Evolutionary conservation across 2,113 vertebrate genomes (phyloP).

Genomic region (Urocynchramus pylzowi): DNA sequence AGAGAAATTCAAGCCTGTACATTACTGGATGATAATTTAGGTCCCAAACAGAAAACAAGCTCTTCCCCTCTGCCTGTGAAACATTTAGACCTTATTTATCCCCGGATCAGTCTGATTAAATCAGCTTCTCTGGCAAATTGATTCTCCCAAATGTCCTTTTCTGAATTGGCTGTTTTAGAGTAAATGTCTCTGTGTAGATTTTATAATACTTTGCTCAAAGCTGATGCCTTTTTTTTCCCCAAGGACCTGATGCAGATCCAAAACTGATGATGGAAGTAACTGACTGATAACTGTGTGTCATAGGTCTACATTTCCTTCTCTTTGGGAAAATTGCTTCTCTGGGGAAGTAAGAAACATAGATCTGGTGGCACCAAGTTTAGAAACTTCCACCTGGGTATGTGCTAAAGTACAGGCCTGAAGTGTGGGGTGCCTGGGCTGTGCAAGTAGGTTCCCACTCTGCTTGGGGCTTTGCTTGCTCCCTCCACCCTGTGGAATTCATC

Average conservation of each 20-base stretch:
- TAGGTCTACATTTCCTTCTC: not conserved
- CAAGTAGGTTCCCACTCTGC: not conserved
- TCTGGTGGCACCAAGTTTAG: not conserved
- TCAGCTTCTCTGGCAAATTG: not conserved
- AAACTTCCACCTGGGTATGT: fast-evolving
- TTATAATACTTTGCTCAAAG: not conserved
- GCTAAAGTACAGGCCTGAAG: not conserved
- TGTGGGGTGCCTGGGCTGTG: not conserved
- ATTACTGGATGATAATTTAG: not conserved
- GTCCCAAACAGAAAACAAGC: not conserved
- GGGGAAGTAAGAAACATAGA: not conserved
- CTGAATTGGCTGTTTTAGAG: not conserved
- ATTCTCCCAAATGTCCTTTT: not conserved
- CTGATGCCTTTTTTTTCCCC: not conserved
- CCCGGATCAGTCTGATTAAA: not conserved
- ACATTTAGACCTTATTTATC: not conserved
- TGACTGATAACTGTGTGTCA: not conserved
- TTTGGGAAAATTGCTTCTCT: not conserved
- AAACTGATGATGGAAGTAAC: not conserved
- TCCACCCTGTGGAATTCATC: not conserved
- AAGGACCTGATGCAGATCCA: not conserved
- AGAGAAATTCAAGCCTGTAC: not conserved
- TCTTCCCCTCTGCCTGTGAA: not conserved
- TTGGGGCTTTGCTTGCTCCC: not conserved
- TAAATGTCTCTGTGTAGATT: not conserved